These are phyloP conservation scores for Aldabrachelys gigantea DNA, from an alignment of 2,113 vertebrate species.

Conservation along the genomic window DNA sequence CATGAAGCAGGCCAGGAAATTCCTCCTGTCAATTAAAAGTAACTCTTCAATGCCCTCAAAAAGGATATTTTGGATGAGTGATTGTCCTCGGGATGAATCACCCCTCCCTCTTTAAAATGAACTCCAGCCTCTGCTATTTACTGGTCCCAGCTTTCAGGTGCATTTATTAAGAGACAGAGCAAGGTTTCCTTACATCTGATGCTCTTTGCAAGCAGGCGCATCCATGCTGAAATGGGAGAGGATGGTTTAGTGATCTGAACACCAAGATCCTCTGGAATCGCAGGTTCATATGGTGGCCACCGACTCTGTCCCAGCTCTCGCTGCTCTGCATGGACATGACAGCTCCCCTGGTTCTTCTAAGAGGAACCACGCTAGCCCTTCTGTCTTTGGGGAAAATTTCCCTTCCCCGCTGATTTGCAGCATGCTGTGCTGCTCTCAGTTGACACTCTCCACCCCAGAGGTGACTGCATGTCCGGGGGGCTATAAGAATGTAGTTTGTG, in stretches of 20 bases:
- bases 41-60: neutral
- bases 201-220: neutral
- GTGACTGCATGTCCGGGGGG: neutral
- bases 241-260: neutral
- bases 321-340: neutral
- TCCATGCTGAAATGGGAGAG: neutral
- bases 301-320: neutral
- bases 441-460: neutral
- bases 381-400: neutral
- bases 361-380: neutral
- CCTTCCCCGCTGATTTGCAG: no score
- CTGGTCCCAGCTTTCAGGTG: neutral
- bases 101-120: neutral
- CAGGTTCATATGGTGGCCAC: neutral
- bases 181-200: neutral
- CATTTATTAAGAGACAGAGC: neutral
- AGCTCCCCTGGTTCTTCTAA: neutral
- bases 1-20: neutral
- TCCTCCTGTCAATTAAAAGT: neutral
- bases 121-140: neutral
- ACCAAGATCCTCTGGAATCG: neutral
- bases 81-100: neutral
- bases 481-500: neutral
- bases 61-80: neutral
- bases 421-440: neutral